Evolutionary conservation across 1,140 invertebrate genomes (phyloP).

Genomic region (Subanguina moxae): DNA sequence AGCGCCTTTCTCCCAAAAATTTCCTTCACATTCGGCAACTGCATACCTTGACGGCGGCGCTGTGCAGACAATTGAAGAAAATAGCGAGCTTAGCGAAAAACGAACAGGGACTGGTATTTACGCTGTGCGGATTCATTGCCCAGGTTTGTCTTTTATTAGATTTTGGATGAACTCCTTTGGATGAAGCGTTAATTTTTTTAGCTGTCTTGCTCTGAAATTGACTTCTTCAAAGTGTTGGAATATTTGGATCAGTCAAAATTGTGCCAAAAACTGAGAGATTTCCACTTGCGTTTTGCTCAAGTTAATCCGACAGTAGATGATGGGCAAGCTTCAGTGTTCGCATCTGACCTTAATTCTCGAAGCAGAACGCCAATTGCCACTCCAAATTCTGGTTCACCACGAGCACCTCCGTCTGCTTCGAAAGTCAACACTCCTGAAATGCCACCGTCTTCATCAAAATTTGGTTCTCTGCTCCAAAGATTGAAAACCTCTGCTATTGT

Average conservation of each 20-base stretch:
- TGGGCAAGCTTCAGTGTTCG: too few relatives aligned
- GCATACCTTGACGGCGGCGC: slow-evolving; percentile 72
- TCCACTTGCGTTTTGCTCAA: slow-evolving; percentile 26
- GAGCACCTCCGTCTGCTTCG: not conserved
- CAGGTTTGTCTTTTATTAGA: slow-evolving; percentile 12
- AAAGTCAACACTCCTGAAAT: not conserved
- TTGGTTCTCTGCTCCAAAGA: too few relatives aligned
- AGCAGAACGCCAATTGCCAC: too few relatives aligned
- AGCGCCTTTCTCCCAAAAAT: slow-evolving; percentile 75
- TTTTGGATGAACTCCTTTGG: not conserved
- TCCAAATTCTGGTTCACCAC: not conserved
- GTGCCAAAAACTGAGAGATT: slow-evolving; percentile 51
- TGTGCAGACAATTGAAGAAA: slow-evolving; percentile 64
- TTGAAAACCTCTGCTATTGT: too few relatives aligned
- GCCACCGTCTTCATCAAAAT: too few relatives aligned
- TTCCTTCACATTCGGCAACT: slow-evolving; percentile 80
- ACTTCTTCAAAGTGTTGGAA: slow-evolving; percentile 44
- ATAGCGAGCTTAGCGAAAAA: not conserved
- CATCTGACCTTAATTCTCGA: too few relatives aligned
- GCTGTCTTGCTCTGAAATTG: slow-evolving; percentile 61
- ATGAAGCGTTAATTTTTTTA: not conserved
- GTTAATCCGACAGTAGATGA: too few relatives aligned
- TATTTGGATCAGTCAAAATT: slow-evolving; percentile 47
- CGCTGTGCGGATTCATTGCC: slow-evolving; percentile 22
- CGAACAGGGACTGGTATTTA: slow-evolving; percentile 8